These are phyloP conservation scores for Sparidentex hasta DNA, from an alignment of 2,797 vertebrate genomes.

Conservation along the genomic window DNA sequence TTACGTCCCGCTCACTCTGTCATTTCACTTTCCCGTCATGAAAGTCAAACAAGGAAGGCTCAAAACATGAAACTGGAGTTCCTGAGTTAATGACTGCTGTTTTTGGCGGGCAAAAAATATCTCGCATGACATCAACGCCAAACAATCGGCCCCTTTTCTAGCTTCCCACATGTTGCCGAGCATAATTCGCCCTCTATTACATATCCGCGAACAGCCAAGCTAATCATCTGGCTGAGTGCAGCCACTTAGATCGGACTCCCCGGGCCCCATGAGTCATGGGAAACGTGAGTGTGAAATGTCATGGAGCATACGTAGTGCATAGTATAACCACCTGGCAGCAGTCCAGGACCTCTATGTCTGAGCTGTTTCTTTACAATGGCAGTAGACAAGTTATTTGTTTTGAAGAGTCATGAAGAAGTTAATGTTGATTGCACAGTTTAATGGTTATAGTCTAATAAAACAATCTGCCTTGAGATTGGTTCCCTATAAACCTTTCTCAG, in stretches of 20 bases:
- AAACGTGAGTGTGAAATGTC: constrained; percentile 70
- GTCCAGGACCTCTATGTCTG: constrained; percentile 33
- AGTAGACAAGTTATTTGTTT: no score
- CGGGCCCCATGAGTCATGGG: constrained; percentile 74
- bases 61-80: constrained; percentile 8
- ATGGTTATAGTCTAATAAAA: no score
- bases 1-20: constrained; percentile 16
- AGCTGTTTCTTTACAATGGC: neutral
- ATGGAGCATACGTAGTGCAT: constrained; percentile 32
- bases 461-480: no score
- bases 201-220: constrained; percentile 51
- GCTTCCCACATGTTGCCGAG: constrained; percentile 38
- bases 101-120: constrained; percentile 31
- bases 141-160: constrained; percentile 17
- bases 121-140: constrained; percentile 46
- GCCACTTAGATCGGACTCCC: constrained; percentile 63
- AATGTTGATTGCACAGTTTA: no score
- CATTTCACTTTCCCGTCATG: constrained; percentile 30
- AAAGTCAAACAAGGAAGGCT: constrained; percentile 16
- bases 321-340: constrained; percentile 42
- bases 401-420: no score
- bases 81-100: constrained; percentile 11
- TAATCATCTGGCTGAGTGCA: constrained; percentile 75
- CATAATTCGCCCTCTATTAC: constrained; percentile 43
- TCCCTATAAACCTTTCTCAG: no score